Evolutionary conservation across 2,797 vertebrate species (phyloP), one percentile per base, ranked within the genome.

Genomic region (Triplophysa yarkandensis): DNA sequence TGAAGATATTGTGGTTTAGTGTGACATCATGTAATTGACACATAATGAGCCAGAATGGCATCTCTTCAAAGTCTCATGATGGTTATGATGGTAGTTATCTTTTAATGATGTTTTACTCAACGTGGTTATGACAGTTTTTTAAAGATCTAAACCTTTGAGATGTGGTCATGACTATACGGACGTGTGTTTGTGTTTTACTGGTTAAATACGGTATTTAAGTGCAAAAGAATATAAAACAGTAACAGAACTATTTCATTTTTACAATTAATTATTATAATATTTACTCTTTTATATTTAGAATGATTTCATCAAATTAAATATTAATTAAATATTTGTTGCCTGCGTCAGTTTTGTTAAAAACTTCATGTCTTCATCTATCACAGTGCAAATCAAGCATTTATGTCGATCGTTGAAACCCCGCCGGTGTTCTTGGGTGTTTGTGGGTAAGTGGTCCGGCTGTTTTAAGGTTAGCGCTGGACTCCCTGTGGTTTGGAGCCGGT

Each of bases 41-140:
- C 10, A 39, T 83, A 80, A 85, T 75, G 64, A 80, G 55, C 68
- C 62, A 52, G 70, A 78, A 75, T 73, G 72, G 68, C 52, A 43
- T 65, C 82, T 54, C 70, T 74, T 78, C 68, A 78, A 79, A 82
- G 76, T 68, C 64, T 50, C 76, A 46, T 58, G 58, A 43, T 68
- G 44, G 44, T 17, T 52, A 54, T 78, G 81, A 83, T 73, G n/a
- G 66, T 74, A 58, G 62, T 71, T 57, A 68, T 50, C n/a, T 43
- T 67, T 64, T 63, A 50, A 43, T 43, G 3, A 10, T 41, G 60
- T 25, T 25, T 17, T 19, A 41, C 60, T 62, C 60, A 41, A 23
- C 23, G 58, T 70, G 58, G 50, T 71, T 58, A 60, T 74, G 65
- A 74, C 63, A 39, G 58, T 19, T 16, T 19, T 61, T 6, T 6